Percentiles rank a stretch among this genome's conserved stretches.
phyloP scores from a whole-genome alignment of 2,113 vertebrate genomes.

The Chrysochloris asiatica region DNA sequence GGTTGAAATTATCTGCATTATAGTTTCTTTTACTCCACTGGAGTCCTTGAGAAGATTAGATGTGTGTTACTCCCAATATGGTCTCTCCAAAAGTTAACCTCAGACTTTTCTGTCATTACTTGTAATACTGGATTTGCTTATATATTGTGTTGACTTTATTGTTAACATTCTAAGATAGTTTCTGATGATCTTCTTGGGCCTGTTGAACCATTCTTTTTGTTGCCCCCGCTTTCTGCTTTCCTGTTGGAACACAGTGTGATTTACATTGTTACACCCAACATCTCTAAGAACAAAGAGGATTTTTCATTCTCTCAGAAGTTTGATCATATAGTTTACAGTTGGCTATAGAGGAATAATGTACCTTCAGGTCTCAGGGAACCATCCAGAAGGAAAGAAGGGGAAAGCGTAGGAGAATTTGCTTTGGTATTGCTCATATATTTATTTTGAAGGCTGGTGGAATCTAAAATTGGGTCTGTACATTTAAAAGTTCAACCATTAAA shows the following conservation, averaged over 20 bases:
- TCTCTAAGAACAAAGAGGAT: constrained; percentile 7
- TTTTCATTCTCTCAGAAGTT: constrained; percentile 62
- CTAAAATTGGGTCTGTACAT: constrained; percentile 71
- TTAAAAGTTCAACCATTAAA: constrained; percentile 64
- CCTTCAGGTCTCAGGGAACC: constrained; percentile 46
- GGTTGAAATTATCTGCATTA: not conserved
- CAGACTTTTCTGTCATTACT: not conserved
- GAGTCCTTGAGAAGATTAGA: not conserved
- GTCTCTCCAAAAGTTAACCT: not conserved
- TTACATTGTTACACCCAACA: not conserved
- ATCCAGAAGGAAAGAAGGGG: constrained; percentile 48
- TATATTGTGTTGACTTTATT: not conserved
- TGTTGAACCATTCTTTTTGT: not conserved
- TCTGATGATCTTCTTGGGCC: not conserved
- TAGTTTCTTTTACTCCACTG: not conserved
- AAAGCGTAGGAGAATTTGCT: constrained; percentile 61
- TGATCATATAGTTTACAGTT: constrained; percentile 46
- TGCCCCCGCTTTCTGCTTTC: not conserved
- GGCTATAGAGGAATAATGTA: not conserved
- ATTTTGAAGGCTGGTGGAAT: constrained; percentile 66
- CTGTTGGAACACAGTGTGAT: not conserved
- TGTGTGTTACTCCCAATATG: too few relatives aligned
- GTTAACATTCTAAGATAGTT: not conserved
- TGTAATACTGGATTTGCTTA: not conserved
- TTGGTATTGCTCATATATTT: constrained; percentile 70